phyloP scores from a whole-genome alignment of 2,888 invertebrate species.

The Volucella zonaria region DNA sequence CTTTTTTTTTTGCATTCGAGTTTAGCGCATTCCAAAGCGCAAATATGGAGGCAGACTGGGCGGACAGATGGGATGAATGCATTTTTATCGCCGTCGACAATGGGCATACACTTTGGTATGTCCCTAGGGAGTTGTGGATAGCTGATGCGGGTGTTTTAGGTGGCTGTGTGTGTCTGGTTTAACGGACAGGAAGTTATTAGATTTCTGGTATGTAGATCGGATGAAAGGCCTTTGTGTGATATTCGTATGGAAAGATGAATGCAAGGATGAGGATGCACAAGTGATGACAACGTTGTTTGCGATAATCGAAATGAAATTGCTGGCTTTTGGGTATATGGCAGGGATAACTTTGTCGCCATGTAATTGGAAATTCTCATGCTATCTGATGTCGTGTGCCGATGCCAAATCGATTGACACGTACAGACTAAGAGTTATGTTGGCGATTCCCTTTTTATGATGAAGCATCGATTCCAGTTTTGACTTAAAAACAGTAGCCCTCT shows the following conservation, averaged over 20 bases:
- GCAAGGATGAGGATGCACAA: background rate
- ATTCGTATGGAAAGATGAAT: constrained; percentile 27
- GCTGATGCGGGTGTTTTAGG: constrained; percentile 6
- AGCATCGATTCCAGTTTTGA: no score
- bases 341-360: no score
- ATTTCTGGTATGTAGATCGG: constrained; percentile 60
- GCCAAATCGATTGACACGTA: no score
- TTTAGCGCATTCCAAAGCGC: constrained; percentile 58
- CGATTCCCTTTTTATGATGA: no score
- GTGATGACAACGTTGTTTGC: constrained; percentile 43
- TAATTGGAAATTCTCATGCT: no score
- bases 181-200: constrained; percentile 68
- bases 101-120: constrained; percentile 64
- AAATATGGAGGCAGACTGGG: constrained; percentile 50
- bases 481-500: no score
- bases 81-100: constrained; percentile 22
- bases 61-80: constrained; percentile 33
- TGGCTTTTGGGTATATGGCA: no score
- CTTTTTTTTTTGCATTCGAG: constrained; percentile 36
- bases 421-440: no score
- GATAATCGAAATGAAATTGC: constrained; percentile 23
- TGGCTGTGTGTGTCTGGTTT: constrained; percentile 44
- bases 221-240: constrained; percentile 36
- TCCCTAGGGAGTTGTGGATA: constrained; percentile 41
- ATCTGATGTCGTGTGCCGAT: no score